Conservation (phyloP, 2,797 vertebrate genomes). For the Meriones psammophilus region DNA sequence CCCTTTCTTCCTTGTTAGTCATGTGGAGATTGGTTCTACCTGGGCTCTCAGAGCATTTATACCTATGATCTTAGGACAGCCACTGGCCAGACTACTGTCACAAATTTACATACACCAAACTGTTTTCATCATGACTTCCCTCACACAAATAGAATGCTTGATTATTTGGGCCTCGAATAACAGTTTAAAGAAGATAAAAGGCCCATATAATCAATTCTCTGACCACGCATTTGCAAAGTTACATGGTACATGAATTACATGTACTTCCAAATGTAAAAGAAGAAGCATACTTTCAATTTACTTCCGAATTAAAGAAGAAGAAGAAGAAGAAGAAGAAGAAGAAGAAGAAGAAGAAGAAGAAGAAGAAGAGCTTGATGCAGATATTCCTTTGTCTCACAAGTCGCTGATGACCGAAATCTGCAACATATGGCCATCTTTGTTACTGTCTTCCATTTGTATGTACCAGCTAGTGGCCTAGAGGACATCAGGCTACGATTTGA, state of each 20-base stretch:
- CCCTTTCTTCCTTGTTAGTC: not conserved
- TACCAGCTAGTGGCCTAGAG: not conserved
- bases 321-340: too few relatives aligned
- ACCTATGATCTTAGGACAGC: not conserved
- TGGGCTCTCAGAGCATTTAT: not conserved
- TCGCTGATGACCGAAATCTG: not conserved
- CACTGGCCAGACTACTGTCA: not conserved
- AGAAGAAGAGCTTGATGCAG: not conserved
- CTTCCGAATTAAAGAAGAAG: too few relatives aligned
- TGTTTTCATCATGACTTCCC: not conserved
- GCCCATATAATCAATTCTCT: not conserved
- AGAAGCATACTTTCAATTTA: too few relatives aligned
- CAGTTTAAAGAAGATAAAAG: not conserved
- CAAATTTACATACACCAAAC: not conserved
- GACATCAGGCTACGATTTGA: not conserved
- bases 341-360: too few relatives aligned
- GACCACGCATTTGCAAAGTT: not conserved
- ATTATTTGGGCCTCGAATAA: constrained; percentile 10
- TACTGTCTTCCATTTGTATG: not conserved
- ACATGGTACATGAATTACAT: not conserved
- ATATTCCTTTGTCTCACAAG: constrained; percentile 1
- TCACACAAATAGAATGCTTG: not conserved
- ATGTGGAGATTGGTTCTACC: not conserved
- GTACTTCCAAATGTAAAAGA: too few relatives aligned
- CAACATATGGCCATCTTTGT: not conserved